Evolutionary conservation across 2,888 invertebrate species (phyloP).

Genomic region (Acrobasis consociella): DNA sequence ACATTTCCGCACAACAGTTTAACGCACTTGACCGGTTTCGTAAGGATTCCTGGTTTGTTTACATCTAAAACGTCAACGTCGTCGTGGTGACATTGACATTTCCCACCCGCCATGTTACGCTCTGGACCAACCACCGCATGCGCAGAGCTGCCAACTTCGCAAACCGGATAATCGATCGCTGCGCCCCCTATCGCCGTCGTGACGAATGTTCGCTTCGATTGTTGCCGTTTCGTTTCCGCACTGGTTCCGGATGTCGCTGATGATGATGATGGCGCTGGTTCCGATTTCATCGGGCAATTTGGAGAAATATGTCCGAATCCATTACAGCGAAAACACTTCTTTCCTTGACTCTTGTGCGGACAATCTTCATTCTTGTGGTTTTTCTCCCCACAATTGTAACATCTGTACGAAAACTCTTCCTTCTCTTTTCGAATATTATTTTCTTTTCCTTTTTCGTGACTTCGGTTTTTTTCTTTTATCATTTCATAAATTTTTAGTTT

Average conservation of each 20-base stretch:
- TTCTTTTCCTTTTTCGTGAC: slow-evolving; percentile 12
- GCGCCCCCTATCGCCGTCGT: background rate
- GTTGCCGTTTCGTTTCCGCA: background rate
- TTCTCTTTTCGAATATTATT: slow-evolving; percentile 32
- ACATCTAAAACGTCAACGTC: too few relatives aligned
- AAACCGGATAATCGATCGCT: background rate
- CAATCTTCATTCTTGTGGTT: slow-evolving; percentile 1
- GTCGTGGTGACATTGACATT: background rate
- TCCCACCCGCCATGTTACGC: background rate
- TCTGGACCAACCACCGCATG: background rate
- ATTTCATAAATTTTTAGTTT: too few relatives aligned
- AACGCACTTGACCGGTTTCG: background rate
- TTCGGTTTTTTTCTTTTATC: background rate
- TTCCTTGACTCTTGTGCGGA: background rate
- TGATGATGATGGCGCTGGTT: background rate
- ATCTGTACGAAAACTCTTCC: background rate
- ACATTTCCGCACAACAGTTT: background rate
- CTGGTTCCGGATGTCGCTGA: background rate
- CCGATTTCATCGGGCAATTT: background rate
- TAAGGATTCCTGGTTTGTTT: too few relatives aligned
- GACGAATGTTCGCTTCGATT: background rate
- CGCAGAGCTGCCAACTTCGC: background rate
- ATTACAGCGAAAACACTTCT: background rate
- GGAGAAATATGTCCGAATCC: slow-evolving; percentile 1
- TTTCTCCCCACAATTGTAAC: background rate